Conservation (phyloP, 2,888 invertebrate genomes). For the Heliconius ismenius region DNA sequence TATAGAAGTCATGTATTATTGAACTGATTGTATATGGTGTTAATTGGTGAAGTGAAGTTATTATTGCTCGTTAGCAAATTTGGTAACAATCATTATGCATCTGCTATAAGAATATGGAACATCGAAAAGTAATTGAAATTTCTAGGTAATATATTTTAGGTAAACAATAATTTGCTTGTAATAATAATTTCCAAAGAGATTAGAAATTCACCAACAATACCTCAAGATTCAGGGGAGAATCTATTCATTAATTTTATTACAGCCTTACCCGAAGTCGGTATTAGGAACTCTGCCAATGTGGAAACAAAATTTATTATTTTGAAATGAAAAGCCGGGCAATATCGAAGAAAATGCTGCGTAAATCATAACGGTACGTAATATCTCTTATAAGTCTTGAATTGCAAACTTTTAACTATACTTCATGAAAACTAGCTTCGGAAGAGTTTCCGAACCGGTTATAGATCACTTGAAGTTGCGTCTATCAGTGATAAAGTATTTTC, state of each 20-base stretch:
- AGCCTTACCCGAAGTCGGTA: slow-evolving; percentile 50
- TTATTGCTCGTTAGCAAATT: not conserved
- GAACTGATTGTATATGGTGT: too few species aligned
- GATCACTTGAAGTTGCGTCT: slow-evolving; percentile 47
- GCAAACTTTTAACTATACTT: slow-evolving; percentile 50
- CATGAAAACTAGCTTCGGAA: slow-evolving; percentile 47
- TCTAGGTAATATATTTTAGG: slow-evolving; percentile 48
- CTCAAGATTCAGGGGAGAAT: slow-evolving; percentile 58
- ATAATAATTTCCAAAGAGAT: slow-evolving; percentile 57
- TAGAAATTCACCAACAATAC: slow-evolving; percentile 64
- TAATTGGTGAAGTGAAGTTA: too few species aligned
- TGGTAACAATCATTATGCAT: not conserved
- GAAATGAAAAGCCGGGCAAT: slow-evolving; percentile 50
- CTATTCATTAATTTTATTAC: slow-evolving; percentile 63
- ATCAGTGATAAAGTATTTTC: slow-evolving; percentile 41
- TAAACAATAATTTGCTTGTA: slow-evolving; percentile 61
- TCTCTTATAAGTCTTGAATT: slow-evolving; percentile 47
- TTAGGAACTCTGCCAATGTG: slow-evolving; percentile 49
- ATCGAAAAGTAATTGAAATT: not conserved
- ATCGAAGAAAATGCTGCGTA: slow-evolving; percentile 46
- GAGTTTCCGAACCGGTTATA: slow-evolving; percentile 46
- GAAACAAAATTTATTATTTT: slow-evolving; percentile 48
- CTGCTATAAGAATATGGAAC: not conserved
- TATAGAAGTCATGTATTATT: too few species aligned
- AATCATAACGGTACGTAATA: slow-evolving; percentile 48